Evolutionary conservation across 2,113 vertebrate species (phyloP), one percentile per base, ranked within the genome.

Genomic region (Perccottus glenii): DNA sequence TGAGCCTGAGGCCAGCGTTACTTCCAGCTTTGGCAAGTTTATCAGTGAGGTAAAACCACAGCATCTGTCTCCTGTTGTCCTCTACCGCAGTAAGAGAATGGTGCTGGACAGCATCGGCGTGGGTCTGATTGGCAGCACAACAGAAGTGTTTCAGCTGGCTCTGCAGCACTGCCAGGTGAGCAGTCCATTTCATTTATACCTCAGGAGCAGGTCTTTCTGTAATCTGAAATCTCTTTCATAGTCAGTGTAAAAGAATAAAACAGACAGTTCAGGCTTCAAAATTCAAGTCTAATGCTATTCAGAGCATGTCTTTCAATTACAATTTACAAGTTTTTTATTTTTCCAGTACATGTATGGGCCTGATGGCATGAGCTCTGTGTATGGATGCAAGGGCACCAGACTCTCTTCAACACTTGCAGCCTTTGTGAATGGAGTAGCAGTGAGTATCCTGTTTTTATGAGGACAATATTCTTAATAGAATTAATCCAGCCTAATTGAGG

Each of bases 71-170:
- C 70, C 89, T 0, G 70, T 79, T 0, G 92, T 94, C 60, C 64
- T 93, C 15, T 87, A 89, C 12, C 90, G 94, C n/a, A 96, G 94
- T 80, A 96, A 96, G 78, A 93, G 95, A 56, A 96, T 96, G 95
- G 92, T 96, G 75, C 87, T 96, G 2, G 95, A 96, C 91, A 95
- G 88, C 90, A 89, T 96, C 0, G 95, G 95, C 0, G 95, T 96
- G 3, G 95, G 95, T 38, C 88, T 96, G 0, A 80, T 96, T 60
- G 95, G 95, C 53, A 95, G 93, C 91, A 95, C 91, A 0, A 96
- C 94, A 0, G 81, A 86, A 0, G 95, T 96, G 42, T 95, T 95
- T 14, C 73, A 95, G 10, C 81, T 95, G 38, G 91, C 81, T 1
- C 87, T 95, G 67, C 91, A 84, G 74, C 92, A 96, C 89, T 95